phyloP scores from a whole-genome alignment of 1,140 invertebrate genomes.

The Drosophila sturtevanti region DNA sequence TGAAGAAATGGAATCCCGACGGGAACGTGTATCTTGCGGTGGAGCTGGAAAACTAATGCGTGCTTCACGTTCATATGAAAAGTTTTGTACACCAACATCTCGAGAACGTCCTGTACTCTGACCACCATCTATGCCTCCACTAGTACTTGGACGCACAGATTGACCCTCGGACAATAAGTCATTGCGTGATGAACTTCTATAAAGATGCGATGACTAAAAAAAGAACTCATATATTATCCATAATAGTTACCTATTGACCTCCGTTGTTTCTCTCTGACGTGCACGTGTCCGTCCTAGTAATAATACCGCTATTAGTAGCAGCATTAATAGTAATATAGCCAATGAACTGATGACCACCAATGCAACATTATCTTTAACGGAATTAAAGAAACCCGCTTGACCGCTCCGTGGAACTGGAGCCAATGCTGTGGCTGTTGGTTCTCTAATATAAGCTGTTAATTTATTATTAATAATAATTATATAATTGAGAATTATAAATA shows the following conservation, averaged over 20 bases:
- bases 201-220: not conserved
- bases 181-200: slow-evolving; percentile 71
- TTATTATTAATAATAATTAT: not conserved
- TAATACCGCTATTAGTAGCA: slow-evolving; percentile 86
- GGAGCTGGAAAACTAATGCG: slow-evolving; percentile 68
- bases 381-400: slow-evolving; percentile 86
- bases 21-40: slow-evolving; percentile 42
- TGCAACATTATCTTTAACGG: slow-evolving; percentile 82
- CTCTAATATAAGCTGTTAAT: slow-evolving; percentile 87
- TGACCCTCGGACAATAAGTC: slow-evolving; percentile 73
- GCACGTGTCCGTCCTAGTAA: slow-evolving; percentile 85
- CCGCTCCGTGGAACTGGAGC: slow-evolving; percentile 86
- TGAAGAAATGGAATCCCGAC: slow-evolving; percentile 70
- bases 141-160: slow-evolving; percentile 65
- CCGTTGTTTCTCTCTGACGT: slow-evolving; percentile 83
- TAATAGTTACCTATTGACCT: slow-evolving; percentile 54
- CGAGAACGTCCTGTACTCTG: slow-evolving; percentile 56
- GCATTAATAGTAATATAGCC: slow-evolving; percentile 85
- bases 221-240: not conserved
- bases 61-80: slow-evolving; percentile 70
- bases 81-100: slow-evolving; percentile 67
- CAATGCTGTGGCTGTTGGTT: slow-evolving; percentile 84
- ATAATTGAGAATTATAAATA: no score
- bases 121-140: slow-evolving; percentile 45
- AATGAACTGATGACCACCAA: slow-evolving; percentile 83